phyloP scores from a whole-genome alignment of 1,140 invertebrate species.

The Drosophila parabipectinata region DNA sequence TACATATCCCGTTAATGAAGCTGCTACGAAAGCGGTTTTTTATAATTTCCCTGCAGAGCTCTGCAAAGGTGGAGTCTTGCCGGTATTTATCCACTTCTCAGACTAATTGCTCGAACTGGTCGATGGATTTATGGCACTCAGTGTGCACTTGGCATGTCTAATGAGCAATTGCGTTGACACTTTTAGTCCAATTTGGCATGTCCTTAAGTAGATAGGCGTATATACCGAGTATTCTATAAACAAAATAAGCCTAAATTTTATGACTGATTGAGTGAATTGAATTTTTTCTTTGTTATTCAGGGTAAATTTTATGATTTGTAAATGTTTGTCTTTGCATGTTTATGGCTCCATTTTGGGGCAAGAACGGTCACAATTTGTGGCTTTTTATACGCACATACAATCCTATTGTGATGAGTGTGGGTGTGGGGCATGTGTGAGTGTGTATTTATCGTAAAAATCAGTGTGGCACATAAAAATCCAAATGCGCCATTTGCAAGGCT shows the following conservation, averaged over 20 bases:
- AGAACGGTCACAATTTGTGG: constrained; percentile 67
- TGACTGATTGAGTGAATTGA: constrained; percentile 58
- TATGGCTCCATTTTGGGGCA: constrained; percentile 65
- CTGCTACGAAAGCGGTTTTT: constrained; percentile 39
- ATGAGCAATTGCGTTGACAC: constrained; percentile 40
- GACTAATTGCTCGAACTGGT: constrained; percentile 37
- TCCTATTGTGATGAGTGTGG: constrained; percentile 9
- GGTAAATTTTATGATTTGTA: constrained; percentile 72
- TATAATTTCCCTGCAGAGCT: constrained; percentile 24
- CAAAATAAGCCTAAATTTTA: constrained; percentile 38
- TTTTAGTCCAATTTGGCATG: constrained; percentile 24
- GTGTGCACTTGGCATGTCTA: constrained; percentile 42
- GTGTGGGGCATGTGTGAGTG: constrained; percentile 3
- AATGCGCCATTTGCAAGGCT: constrained; percentile 73
- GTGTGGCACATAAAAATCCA: constrained; percentile 68
- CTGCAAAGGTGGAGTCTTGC: background rate
- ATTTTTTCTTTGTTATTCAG: constrained; percentile 12
- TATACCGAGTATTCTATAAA: background rate
- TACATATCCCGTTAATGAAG: constrained; percentile 33
- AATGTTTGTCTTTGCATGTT: constrained; percentile 71
- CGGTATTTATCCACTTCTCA: constrained; percentile 3
- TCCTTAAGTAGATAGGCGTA: background rate
- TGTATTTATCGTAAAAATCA: constrained; percentile 54
- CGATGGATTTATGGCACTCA: constrained; percentile 33
- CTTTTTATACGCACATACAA: constrained; percentile 29